A percentile compares a stretch with the other conserved stretches of the same genome.
Conservation (phyloP, 2,888 invertebrate species). For the Nasonia oneida region DNA sequence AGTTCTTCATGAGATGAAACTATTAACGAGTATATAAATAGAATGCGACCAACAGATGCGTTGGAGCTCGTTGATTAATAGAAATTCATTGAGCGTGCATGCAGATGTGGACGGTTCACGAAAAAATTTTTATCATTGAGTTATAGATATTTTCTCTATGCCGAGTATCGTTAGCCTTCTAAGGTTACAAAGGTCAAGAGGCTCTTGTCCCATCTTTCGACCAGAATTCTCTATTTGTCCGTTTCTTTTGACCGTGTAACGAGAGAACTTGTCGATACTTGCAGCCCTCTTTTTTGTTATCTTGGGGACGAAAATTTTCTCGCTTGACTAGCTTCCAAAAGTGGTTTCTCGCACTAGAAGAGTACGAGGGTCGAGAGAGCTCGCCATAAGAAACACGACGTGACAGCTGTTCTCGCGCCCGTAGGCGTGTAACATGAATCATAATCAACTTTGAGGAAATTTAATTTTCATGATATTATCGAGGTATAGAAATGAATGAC, state of each 20-base stretch:
- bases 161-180: neutral
- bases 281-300: conserved; percentile 13
- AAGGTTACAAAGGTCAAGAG: neutral
- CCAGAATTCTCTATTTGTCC: neutral
- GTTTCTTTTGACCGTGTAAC: neutral
- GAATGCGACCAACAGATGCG: too few species aligned
- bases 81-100: too few species aligned
- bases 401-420: neutral
- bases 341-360: neutral
- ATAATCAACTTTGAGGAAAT: neutral
- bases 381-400: neutral
- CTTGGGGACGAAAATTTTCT: conserved; percentile 6
- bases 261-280: conserved; percentile 35
- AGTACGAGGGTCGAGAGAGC: neutral
- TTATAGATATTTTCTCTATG: neutral
- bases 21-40: too few species aligned
- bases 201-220: neutral
- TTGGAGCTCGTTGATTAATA: too few species aligned
- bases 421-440: neutral
- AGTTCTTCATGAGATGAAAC: too few species aligned
- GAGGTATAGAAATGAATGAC: too few species aligned
- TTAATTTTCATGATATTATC: too few species aligned
- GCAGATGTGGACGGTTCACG: too few species aligned
- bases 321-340: conserved; percentile 11
- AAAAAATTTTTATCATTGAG: too few species aligned